Percentiles rank a stretch among this genome's conserved stretches.
Evolutionary conservation across 2,113 vertebrate genomes (phyloP).

Genomic region (Puffinus mauretanicus): DNA sequence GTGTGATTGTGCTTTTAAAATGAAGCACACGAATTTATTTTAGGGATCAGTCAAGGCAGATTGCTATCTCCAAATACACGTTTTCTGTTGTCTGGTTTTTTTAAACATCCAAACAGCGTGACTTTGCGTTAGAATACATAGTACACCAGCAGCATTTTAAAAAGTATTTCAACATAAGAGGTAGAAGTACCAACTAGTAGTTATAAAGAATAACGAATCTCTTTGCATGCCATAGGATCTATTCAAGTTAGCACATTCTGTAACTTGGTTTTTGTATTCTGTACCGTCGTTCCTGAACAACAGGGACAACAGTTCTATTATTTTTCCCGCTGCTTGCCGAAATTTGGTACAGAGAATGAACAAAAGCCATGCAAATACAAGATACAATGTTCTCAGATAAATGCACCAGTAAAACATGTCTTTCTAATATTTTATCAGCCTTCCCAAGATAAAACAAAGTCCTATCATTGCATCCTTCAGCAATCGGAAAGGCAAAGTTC

Average conservation of each 20-base stretch:
- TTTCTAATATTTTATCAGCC: neutral
- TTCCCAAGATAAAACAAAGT: neutral
- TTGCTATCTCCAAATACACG: neutral
- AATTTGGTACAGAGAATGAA: neutral
- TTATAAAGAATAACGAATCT: neutral
- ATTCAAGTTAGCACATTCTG: conserved; percentile 20
- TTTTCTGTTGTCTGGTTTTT: neutral
- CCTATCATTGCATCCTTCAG: neutral
- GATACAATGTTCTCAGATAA: neutral
- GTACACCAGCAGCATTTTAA: neutral
- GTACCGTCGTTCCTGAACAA: neutral
- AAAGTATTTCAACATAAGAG: neutral
- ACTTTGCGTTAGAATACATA: neutral
- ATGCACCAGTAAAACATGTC: neutral
- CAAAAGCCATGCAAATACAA: neutral
- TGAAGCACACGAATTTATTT: neutral
- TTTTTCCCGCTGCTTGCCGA: conserved; percentile 8
- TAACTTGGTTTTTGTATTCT: neutral
- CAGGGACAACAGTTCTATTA: neutral
- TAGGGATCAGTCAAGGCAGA: neutral
- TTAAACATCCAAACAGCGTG: neutral
- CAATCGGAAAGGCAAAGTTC: neutral
- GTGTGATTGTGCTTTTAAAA: neutral
- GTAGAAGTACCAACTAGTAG: neutral
- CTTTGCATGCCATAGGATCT: neutral